phyloP scores from a whole-genome alignment of 2,113 vertebrate species.

The Anas platyrhynchos region DNA sequence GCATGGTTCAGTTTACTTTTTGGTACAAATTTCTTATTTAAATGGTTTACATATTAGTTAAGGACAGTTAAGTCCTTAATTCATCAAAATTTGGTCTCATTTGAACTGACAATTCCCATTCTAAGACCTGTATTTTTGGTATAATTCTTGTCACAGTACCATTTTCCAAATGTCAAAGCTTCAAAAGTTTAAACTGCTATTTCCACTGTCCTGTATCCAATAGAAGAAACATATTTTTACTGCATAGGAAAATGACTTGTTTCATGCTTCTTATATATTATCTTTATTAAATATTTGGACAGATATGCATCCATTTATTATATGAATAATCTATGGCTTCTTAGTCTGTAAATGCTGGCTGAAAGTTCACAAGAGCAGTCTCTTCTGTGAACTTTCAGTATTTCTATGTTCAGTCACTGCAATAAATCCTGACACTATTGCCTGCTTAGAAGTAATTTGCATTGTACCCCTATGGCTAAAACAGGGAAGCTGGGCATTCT shows the following conservation, averaged over 20 bases:
- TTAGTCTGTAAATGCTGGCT: conserved; percentile 23
- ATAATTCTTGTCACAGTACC: background rate
- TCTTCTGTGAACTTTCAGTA: conserved; percentile 56
- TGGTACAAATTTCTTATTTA: background rate
- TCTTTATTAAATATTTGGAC: conserved; percentile 49
- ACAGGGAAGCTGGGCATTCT: background rate
- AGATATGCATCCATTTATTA: conserved; percentile 19
- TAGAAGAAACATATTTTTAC: background rate
- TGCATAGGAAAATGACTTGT: conserved; percentile 45
- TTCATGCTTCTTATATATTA: conserved; percentile 28
- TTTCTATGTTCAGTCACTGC: background rate
- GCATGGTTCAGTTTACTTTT: background rate
- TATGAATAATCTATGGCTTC: conserved; percentile 43
- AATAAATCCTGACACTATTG: conserved; percentile 29
- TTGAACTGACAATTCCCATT: background rate
- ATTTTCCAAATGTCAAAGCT: background rate
- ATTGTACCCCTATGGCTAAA: background rate
- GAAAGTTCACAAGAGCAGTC: conserved; percentile 18
- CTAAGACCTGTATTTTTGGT: background rate
- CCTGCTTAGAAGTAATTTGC: conserved; percentile 25
- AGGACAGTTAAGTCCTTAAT: background rate
- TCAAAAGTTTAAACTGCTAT: background rate
- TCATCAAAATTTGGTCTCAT: background rate
- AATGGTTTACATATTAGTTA: background rate
- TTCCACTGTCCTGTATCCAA: background rate